Evolutionary conservation across 2,888 invertebrate genomes (phyloP), one percentile per base, ranked within the genome.

Genomic region (Catonia carolina): DNA sequence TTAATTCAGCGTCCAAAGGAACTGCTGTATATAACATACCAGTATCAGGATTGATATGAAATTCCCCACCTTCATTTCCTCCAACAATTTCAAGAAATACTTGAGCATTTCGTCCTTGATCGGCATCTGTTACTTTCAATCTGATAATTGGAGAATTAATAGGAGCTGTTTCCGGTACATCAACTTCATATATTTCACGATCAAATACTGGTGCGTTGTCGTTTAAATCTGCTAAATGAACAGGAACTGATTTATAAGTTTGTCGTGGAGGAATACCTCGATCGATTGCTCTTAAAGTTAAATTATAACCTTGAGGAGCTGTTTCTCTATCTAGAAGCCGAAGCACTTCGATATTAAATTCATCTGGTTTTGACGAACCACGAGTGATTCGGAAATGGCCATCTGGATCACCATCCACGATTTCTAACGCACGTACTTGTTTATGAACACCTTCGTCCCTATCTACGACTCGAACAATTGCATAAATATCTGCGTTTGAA

Each of bases 21-120:
- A 85, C 84, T 12, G 87, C 85, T 0, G 93, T 92, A 70, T 89
- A 90, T 1, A 96, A 73, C 77, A 95, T 88, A 1, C 96, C 96
- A 0, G 92, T 89, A 64, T 87, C 85, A 0, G 89, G 83, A 71
- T 95, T 90, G 8, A 96, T 83, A 62, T 81, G 77, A 71, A 96
- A 96, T 69, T 91, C 89, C 1, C 86, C 87, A 5, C 89, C 89
- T 70, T 91, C 89, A 72, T 95, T 94, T 3, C 95, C 95, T 2
- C 90, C 92, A 2, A 90, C 90, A 53, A 97, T 91, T 73, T 89
- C 86, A 60, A 96, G 82, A 67, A 83, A 83, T 1, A 95, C 88
- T 67, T 86, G 81, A 5, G 91, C 89, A 70, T 91, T 91, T 69
- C 79, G 82, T 0, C 90, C 90, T 63, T 84, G 82, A 70, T 93